Conservation (phyloP, 2,113 vertebrate species). For the Lanius collurio region DNA sequence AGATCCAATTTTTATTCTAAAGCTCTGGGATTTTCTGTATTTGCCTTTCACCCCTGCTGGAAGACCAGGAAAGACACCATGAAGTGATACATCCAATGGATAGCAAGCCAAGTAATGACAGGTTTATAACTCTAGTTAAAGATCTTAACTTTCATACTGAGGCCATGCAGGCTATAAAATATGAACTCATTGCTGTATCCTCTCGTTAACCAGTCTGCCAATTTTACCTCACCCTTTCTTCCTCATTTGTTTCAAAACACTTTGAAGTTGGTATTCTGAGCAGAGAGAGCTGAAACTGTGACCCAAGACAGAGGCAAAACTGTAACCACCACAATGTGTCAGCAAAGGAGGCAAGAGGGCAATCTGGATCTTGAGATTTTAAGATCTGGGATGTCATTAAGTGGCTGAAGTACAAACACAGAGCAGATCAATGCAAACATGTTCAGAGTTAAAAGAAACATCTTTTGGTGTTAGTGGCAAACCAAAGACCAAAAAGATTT, state of each 20-base stretch:
- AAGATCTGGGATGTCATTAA: neutral
- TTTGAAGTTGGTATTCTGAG: neutral
- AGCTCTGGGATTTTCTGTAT: neutral
- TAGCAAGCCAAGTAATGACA: neutral
- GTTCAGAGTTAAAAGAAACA: neutral
- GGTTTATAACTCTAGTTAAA: neutral
- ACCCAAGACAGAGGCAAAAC: neutral
- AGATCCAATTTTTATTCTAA: neutral
- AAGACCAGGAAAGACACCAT: neutral
- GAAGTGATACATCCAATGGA: neutral
- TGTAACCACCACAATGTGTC: accelerated
- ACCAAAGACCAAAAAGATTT: neutral
- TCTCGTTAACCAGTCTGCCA: neutral
- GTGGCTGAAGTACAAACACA: neutral
- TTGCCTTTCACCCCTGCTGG: neutral
- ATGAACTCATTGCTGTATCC: neutral
- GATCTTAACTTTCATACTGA: neutral
- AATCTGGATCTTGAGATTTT: neutral
- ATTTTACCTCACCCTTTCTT: neutral
- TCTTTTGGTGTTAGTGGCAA: neutral
- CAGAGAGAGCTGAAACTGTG: neutral
- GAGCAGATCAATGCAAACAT: neutral
- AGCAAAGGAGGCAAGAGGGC: neutral
- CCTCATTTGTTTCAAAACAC: neutral
- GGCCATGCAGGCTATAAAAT: neutral